Evolutionary conservation across 2,797 vertebrate genomes (phyloP).

Genomic region (Rhodeus uyekii): DNA sequence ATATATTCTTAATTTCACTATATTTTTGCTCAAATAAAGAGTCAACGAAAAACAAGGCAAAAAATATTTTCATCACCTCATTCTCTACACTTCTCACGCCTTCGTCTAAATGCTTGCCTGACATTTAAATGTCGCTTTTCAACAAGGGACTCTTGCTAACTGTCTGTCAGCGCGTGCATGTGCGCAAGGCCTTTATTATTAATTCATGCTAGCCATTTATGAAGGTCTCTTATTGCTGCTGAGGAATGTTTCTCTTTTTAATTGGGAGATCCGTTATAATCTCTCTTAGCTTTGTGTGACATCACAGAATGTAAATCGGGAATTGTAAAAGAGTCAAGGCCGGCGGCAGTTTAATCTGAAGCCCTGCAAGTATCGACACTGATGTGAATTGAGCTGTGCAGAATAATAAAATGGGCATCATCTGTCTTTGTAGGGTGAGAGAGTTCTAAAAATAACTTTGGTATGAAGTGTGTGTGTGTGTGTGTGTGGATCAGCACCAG

Average conservation of each 20-base stretch:
- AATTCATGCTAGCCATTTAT: constrained; percentile 40
- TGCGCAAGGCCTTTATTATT: constrained; percentile 11
- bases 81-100: constrained; percentile 25
- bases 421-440: constrained; percentile 28
- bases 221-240: not conserved
- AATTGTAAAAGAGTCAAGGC: not conserved
- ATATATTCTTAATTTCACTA: not conserved
- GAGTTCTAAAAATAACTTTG: constrained; percentile 33
- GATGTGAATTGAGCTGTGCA: constrained; percentile 14
- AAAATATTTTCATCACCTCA: not conserved
- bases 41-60: not conserved
- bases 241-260: constrained; percentile 9
- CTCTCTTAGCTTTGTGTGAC: constrained; percentile 5
- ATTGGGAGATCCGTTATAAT: constrained; percentile 23
- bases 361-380: constrained; percentile 4
- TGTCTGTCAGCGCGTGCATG: not conserved
- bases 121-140: constrained; percentile 50
- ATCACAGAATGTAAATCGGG: constrained; percentile 7
- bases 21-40: not conserved
- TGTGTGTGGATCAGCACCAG: constrained; percentile 20
- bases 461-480: not conserved
- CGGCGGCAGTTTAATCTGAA: constrained; percentile 1
- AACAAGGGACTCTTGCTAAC: constrained; percentile 35
- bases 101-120: constrained; percentile 22
- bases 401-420: constrained; percentile 29